A percentile compares a stretch with the other conserved stretches of the same genome.
These are phyloP conservation scores for Myathropa florea DNA, from an alignment of 2,888 invertebrate genomes.

Conservation along the genomic window DNA sequence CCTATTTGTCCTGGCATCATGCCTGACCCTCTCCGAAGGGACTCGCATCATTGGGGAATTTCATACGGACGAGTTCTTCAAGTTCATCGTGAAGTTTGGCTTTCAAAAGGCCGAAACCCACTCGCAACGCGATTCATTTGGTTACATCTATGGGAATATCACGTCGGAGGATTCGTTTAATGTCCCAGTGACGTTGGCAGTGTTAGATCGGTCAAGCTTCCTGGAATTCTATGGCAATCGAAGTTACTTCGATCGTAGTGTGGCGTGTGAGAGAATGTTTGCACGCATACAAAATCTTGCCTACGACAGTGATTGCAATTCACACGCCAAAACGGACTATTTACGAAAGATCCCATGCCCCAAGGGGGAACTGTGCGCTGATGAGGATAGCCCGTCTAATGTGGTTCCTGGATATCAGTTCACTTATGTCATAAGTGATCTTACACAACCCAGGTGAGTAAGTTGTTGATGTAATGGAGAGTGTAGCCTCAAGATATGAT, in stretches of 20 bases:
- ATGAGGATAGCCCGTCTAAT: conserved; percentile 92
- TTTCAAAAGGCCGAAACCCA: conserved; percentile 97
- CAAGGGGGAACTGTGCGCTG: conserved; percentile 87
- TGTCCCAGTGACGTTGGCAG: conserved; percentile 90
- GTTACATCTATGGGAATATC: conserved; percentile 97
- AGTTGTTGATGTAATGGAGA: not conserved
- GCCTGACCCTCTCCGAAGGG: conserved; percentile 68
- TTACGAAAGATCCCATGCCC: conserved; percentile 93
- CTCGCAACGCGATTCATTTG: conserved; percentile 91
- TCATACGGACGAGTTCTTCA: conserved; percentile 89
- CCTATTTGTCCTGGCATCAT: conserved; percentile 50
- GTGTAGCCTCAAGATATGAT: not conserved
- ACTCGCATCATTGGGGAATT: conserved; percentile 86
- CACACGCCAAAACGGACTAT: conserved; percentile 83
- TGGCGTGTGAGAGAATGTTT: conserved; percentile 94
- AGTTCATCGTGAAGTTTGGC: conserved; percentile 96
- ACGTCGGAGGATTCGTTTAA: conserved; percentile 87
- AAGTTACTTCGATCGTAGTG: conserved; percentile 84
- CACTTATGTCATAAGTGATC: conserved; percentile 95
- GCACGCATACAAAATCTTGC: conserved; percentile 90
- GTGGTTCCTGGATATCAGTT: conserved; percentile 95
- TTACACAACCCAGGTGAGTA: conserved; percentile 92
- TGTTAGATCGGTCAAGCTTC: conserved; percentile 93
- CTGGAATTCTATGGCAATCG: conserved; percentile 94
- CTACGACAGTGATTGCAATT: conserved; percentile 91